Conservation (phyloP, 2,113 vertebrate genomes). For the Mohoua ochrocephala region DNA sequence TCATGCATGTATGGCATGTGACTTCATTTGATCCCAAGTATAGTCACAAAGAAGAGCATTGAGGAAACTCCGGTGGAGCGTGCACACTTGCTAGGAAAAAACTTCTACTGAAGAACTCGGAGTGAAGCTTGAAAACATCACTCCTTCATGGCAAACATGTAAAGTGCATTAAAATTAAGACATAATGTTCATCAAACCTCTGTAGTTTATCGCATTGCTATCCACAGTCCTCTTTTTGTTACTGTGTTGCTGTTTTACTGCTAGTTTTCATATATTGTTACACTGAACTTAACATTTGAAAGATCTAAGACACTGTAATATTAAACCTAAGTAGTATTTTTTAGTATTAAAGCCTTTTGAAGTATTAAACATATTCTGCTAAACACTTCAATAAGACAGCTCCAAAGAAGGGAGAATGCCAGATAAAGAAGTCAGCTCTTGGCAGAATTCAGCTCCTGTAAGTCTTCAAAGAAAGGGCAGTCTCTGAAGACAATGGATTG, state of each 20-base stretch:
- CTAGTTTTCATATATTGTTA: not conserved
- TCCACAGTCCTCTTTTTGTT: not conserved
- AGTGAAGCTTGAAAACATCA: not conserved
- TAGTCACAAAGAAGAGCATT: not conserved
- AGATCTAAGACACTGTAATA: not conserved
- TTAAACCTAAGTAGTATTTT: not conserved
- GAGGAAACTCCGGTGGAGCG: not conserved
- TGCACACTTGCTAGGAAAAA: not conserved
- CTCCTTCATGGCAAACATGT: not conserved
- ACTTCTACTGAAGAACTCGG: not conserved
- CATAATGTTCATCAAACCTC: not conserved
- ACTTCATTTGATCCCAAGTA: not conserved
- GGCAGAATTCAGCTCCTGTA: not conserved
- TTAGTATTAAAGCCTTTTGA: not conserved
- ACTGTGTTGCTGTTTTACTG: not conserved
- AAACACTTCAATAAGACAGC: not conserved
- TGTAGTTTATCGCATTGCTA: not conserved
- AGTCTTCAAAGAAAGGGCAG: conserved; percentile 39
- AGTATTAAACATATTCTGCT: not conserved
- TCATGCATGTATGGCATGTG: not conserved
- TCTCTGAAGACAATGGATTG: conserved; percentile 50
- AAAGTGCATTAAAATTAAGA: not conserved
- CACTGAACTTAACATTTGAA: not conserved
- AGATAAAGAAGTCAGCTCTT: not conserved
- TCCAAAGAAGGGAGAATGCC: not conserved